Percentiles rank a stretch among this genome's conserved stretches.
Evolutionary conservation across 1,140 invertebrate genomes (phyloP).

Genomic region (Drosophila azteca): DNA sequence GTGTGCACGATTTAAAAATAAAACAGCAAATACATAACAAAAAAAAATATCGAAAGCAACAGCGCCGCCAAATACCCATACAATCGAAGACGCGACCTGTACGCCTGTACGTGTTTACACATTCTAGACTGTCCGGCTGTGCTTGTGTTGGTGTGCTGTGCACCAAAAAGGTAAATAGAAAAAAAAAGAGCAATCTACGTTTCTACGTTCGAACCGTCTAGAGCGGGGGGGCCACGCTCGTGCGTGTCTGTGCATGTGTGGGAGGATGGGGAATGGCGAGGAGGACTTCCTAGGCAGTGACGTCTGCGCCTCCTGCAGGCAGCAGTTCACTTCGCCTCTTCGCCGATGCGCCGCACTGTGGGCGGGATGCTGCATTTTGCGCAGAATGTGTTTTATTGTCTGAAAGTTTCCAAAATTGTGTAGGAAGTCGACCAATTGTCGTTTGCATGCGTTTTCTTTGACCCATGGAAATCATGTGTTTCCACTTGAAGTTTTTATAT

Average conservation of each 20-base stretch:
- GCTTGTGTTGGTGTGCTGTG: constrained; percentile 54
- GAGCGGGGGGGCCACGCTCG: not conserved
- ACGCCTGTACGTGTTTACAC: constrained; percentile 64
- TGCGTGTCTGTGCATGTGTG: constrained; percentile 29
- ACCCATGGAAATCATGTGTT: constrained; percentile 68
- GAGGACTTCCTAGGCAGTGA: constrained; percentile 7
- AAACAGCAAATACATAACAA: constrained; percentile 76
- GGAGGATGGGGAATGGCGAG: constrained; percentile 4
- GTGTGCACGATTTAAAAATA: constrained; percentile 72
- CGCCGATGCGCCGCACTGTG: constrained; percentile 7
- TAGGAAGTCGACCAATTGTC: not conserved
- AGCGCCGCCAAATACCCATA: constrained; percentile 48
- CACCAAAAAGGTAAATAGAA: constrained; percentile 76
- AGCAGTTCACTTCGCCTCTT: not conserved
- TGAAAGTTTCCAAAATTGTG: constrained; percentile 5
- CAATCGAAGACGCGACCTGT: constrained; percentile 32
- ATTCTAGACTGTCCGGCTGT: constrained; percentile 28
- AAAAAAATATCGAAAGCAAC: constrained; percentile 60
- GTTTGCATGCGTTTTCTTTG: constrained; percentile 2
- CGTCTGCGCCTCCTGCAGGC: constrained; percentile 24
- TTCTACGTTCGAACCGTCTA: not conserved
- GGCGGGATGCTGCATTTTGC: constrained; percentile 2
- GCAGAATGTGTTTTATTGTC: constrained; percentile 16
- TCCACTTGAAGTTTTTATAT: constrained; percentile 58
- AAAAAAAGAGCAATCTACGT: constrained; percentile 15